Evolutionary conservation across 2,888 invertebrate species (phyloP).

Genomic region (Antitype chi): DNA sequence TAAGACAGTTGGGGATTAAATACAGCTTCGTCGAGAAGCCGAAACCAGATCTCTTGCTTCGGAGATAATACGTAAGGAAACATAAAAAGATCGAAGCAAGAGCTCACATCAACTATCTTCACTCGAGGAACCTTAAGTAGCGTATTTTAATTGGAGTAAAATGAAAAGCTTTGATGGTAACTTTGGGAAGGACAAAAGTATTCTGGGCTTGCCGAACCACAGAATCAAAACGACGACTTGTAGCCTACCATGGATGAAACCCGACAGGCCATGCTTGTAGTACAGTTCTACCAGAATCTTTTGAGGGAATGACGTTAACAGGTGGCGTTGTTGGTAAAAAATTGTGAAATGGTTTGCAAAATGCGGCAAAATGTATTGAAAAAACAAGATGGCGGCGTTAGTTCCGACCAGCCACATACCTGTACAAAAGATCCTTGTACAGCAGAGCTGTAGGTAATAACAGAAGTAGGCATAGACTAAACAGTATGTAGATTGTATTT

Average conservation of each 20-base stretch:
- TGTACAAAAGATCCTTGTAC: neutral
- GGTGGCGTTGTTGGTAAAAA: too few species aligned
- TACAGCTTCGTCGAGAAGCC: neutral
- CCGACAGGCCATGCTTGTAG: neutral
- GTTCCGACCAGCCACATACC: neutral
- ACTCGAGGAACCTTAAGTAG: neutral
- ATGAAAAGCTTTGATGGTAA: neutral
- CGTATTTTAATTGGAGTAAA: neutral
- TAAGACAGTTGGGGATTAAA: neutral
- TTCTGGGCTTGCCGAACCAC: neutral
- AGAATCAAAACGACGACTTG: neutral
- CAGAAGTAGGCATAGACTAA: neutral
- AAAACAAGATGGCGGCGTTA: neutral
- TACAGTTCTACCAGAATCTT: neutral
- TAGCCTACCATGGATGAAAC: neutral
- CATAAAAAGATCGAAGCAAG: neutral
- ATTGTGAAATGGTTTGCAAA: too few species aligned
- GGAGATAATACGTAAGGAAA: neutral
- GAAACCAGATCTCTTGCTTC: neutral
- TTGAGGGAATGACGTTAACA: neutral
- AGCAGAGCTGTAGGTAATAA: neutral
- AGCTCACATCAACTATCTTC: neutral
- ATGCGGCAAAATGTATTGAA: too few species aligned
- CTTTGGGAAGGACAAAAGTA: neutral
- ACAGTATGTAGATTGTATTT: neutral